Evolutionary conservation across 2,888 invertebrate genomes (phyloP).

Genomic region (Agonopterix alstromeriana): DNA sequence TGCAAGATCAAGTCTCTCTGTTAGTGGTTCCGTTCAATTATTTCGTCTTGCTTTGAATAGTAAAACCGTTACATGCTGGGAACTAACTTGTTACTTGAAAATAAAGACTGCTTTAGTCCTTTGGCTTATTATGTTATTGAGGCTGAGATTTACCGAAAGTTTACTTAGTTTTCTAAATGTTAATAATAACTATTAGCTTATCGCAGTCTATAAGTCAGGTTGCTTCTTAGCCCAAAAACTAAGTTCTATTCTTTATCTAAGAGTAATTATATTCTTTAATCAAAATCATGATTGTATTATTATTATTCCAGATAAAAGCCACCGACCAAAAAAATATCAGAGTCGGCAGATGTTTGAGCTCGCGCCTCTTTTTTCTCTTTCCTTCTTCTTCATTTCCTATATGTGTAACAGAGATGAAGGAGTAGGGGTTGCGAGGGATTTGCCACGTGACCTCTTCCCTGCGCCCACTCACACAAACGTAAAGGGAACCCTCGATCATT

Average conservation of each 20-base stretch:
- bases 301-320: conserved; percentile 44
- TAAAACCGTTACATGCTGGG: conserved; percentile 48
- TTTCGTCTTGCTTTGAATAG: conserved; percentile 40
- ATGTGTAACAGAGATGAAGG: conserved; percentile 28
- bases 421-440: conserved; percentile 64
- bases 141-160: neutral
- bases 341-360: conserved; percentile 67
- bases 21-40: conserved; percentile 27
- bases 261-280: neutral
- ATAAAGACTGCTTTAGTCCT: neutral
- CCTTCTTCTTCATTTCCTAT: conserved; percentile 13
- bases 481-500: conserved; percentile 49
- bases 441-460: conserved; percentile 56
- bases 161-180: too few species aligned
- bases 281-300: conserved; percentile 28
- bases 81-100: neutral
- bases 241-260: too few species aligned
- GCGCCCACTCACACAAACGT: conserved; percentile 34
- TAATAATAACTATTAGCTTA: too few species aligned
- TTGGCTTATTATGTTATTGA: neutral
- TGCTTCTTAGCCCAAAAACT: too few species aligned
- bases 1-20: conserved; percentile 42
- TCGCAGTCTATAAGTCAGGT: too few species aligned
- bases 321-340: conserved; percentile 56
- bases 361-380: conserved; percentile 33